Percentiles rank a stretch among this genome's conserved stretches.
Evolutionary conservation across 1,140 invertebrate species (phyloP).

Genomic region (Phenacoccus solenopsis): DNA sequence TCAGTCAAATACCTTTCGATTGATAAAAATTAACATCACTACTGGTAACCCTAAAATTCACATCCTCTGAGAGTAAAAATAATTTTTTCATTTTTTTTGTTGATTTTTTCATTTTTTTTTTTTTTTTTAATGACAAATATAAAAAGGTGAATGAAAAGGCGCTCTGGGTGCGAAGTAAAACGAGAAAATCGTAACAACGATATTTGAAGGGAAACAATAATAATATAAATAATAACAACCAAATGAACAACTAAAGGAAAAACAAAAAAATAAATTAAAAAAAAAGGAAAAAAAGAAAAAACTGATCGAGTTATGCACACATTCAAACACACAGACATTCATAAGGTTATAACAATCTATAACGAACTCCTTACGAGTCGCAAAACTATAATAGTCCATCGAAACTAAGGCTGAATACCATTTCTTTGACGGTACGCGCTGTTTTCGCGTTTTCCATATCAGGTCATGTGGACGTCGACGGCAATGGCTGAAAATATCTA

Average conservation of each 20-base stretch:
- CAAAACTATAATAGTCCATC: too few relatives aligned
- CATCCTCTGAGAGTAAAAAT: not conserved
- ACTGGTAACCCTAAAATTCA: conserved; percentile 7
- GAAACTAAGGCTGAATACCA: not conserved
- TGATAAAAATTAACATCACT: not conserved
- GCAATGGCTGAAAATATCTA: conserved; percentile 5
- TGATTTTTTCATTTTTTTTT: not conserved
- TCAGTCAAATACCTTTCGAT: not conserved
- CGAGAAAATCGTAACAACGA: not conserved
- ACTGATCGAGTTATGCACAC: not conserved
- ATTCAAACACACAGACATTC: not conserved
- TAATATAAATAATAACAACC: not conserved
- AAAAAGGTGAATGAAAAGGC: conserved; percentile 13
- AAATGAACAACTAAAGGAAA: not conserved
- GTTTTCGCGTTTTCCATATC: not conserved
- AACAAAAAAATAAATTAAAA: conserved; percentile 7
- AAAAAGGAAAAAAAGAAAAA: conserved; percentile 5
- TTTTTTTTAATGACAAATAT: not conserved
- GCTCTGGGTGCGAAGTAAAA: not conserved
- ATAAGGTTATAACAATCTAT: not conserved
- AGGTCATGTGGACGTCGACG: not conserved
- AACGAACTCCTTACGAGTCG: too few relatives aligned
- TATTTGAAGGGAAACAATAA: not conserved
- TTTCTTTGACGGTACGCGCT: not conserved
- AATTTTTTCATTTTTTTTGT: too few relatives aligned